Evolutionary conservation across 23 tunicate genomes (phyloP).

Genomic region (Oikopleura dioica): DNA sequence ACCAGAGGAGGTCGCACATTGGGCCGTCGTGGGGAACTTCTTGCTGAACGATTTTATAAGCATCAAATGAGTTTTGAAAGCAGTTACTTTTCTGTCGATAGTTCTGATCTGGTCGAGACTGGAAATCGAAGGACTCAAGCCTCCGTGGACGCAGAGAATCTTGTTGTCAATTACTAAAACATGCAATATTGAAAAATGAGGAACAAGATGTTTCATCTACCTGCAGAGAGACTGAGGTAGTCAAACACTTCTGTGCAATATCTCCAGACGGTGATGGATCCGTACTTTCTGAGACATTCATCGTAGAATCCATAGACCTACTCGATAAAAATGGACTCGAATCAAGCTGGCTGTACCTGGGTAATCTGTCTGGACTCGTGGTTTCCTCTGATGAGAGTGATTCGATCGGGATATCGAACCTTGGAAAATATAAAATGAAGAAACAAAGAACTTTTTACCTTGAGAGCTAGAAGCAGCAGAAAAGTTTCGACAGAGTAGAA

Average conservation of each 20-base stretch:
- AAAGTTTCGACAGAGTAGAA: conserved; percentile 96
- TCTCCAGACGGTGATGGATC: conserved; percentile 87
- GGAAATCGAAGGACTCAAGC: conserved; percentile 66
- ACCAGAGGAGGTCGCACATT: conserved; percentile 87
- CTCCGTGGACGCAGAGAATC: conserved; percentile 84
- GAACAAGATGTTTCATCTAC: neutral
- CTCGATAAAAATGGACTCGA: neutral
- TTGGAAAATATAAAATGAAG: too few species aligned
- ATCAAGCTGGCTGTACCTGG: conserved; percentile 9
- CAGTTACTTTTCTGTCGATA: conserved; percentile 74
- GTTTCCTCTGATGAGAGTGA: conserved; percentile 68
- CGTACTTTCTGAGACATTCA: conserved; percentile 83
- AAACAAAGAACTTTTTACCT: too few species aligned
- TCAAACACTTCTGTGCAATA: conserved; percentile 96
- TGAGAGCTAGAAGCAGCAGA: conserved; percentile 51
- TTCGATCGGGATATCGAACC: conserved; percentile 62
- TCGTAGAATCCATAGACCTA: conserved; percentile 83
- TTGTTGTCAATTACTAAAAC: conserved; percentile 36
- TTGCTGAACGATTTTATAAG: too few species aligned
- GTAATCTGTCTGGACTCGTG: conserved; percentile 91
- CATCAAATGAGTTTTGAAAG: too few species aligned
- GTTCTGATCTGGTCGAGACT: conserved; percentile 83
- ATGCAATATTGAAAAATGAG: neutral
- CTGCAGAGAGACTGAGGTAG: conserved; percentile 52
- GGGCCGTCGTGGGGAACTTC: conserved; percentile 94